A percentile compares a stretch with the other conserved stretches of the same genome.
These are phyloP conservation scores for Chromis chromis DNA, from an alignment of 2,797 vertebrate species.

Conservation along the genomic window DNA sequence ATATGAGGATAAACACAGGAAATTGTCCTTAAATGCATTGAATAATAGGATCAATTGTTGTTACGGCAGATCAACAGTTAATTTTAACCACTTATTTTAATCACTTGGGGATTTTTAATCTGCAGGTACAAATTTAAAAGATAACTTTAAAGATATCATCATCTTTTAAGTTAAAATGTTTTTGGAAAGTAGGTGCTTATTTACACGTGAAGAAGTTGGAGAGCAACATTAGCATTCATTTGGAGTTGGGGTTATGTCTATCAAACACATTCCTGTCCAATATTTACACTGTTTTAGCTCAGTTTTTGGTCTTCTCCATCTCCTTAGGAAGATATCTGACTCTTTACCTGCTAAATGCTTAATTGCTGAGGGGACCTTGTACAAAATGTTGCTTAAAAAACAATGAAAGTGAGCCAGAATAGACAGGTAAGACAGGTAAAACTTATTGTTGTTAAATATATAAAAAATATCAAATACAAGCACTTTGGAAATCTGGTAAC, in stretches of 20 bases:
- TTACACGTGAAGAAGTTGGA: too few species aligned
- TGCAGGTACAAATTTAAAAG: too few species aligned
- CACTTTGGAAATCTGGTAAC: not conserved
- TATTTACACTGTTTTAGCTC: not conserved
- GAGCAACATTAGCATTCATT: slow-evolving; percentile 15
- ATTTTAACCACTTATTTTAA: too few species aligned
- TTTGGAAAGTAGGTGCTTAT: too few species aligned
- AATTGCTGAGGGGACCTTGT: not conserved
- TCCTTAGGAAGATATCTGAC: not conserved
- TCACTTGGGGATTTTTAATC: too few species aligned
- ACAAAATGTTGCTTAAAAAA: too few species aligned
- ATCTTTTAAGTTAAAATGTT: too few species aligned
- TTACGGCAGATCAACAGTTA: too few species aligned
- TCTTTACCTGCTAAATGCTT: not conserved
- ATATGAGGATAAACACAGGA: not conserved
- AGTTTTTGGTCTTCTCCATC: not conserved
- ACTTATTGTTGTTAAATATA: not conserved
- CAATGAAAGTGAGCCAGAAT: not conserved
- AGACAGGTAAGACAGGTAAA: not conserved
- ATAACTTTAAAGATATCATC: too few species aligned
- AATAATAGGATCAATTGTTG: not conserved
- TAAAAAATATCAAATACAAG: not conserved
- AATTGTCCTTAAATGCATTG: not conserved
- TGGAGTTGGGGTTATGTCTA: not conserved
- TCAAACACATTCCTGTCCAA: not conserved